A percentile compares a stretch with the other conserved stretches of the same genome.
Conservation (phyloP, 2,888 invertebrate genomes). For the Apodemia zela region DNA sequence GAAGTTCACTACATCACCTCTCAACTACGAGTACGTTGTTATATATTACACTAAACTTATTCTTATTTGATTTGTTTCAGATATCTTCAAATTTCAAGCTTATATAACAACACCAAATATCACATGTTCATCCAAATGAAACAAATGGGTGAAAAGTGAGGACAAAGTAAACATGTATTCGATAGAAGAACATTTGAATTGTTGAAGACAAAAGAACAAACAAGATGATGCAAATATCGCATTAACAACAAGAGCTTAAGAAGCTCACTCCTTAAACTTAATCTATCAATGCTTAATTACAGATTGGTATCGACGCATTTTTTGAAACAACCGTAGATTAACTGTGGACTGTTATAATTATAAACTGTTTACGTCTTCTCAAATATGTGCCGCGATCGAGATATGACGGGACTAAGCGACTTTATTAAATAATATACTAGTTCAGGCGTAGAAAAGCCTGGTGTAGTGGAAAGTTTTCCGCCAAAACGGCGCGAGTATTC, state of each 20-base stretch:
- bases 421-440: slow-evolving; percentile 63
- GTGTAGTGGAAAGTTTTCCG: slow-evolving; percentile 54
- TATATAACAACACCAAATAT: background rate
- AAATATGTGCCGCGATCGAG: slow-evolving; percentile 88
- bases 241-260: slow-evolving; percentile 52
- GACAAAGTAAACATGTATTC: background rate
- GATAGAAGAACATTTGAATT: background rate
- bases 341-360: slow-evolving; percentile 28
- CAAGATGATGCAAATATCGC: slow-evolving; percentile 27
- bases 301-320: slow-evolving; percentile 95
- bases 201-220: slow-evolving; percentile 20
- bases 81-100: slow-evolving; percentile 1
- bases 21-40: background rate
- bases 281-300: slow-evolving; percentile 91
- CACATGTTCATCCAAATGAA: background rate
- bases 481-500: slow-evolving; percentile 68
- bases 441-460: slow-evolving; percentile 27
- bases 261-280: slow-evolving; percentile 45
- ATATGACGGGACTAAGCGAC: slow-evolving; percentile 80
- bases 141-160: slow-evolving; percentile 3
- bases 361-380: slow-evolving; percentile 60
- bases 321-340: slow-evolving; percentile 93
- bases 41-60: background rate
- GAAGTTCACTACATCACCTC: background rate
- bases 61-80: slow-evolving; percentile 5